phyloP scores from a whole-genome alignment of 1,140 invertebrate species.

The Drosophila melanica region DNA sequence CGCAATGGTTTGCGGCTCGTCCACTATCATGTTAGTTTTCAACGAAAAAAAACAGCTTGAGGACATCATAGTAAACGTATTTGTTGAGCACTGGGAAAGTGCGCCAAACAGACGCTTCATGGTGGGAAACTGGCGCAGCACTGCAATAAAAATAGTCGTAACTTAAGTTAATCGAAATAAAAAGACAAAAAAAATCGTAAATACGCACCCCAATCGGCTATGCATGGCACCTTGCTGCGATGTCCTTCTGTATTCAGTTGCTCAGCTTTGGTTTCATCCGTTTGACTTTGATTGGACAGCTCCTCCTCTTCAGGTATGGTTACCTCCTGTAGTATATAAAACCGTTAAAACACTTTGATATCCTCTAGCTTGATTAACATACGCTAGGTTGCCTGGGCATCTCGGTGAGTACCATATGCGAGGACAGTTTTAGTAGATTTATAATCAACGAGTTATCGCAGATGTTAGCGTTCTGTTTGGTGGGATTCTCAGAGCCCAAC shows the following conservation, averaged over 20 bases:
- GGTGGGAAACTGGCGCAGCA: slow-evolving; percentile 90
- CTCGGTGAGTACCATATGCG: slow-evolving; percentile 89
- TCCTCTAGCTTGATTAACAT: slow-evolving; percentile 12
- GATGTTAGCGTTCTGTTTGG: slow-evolving; percentile 85
- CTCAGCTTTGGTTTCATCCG: slow-evolving; percentile 91
- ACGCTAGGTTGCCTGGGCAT: slow-evolving; percentile 84
- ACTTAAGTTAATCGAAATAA: slow-evolving; percentile 55
- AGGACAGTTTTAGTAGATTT: slow-evolving; percentile 88
- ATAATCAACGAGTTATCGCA: slow-evolving; percentile 89
- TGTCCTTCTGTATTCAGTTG: slow-evolving; percentile 86
- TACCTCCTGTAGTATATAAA: slow-evolving; percentile 58
- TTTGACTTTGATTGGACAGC: slow-evolving; percentile 86
- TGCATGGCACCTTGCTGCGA: slow-evolving; percentile 86
- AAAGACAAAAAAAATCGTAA: slow-evolving; percentile 17
- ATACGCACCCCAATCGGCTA: slow-evolving; percentile 87
- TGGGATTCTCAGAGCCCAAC: slow-evolving; percentile 86
- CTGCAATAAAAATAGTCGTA: slow-evolving; percentile 69
- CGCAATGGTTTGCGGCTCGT: slow-evolving; percentile 87
- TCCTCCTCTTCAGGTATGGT: slow-evolving; percentile 79
- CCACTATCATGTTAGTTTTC: slow-evolving; percentile 84
- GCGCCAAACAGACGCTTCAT: slow-evolving; percentile 92
- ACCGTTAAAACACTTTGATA: background rate
- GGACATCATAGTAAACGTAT: slow-evolving; percentile 87
- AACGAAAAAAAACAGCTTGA: slow-evolving; percentile 67
- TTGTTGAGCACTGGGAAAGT: slow-evolving; percentile 88